Conservation (phyloP, 2,797 vertebrate genomes). For the Trachurus trachurus region DNA sequence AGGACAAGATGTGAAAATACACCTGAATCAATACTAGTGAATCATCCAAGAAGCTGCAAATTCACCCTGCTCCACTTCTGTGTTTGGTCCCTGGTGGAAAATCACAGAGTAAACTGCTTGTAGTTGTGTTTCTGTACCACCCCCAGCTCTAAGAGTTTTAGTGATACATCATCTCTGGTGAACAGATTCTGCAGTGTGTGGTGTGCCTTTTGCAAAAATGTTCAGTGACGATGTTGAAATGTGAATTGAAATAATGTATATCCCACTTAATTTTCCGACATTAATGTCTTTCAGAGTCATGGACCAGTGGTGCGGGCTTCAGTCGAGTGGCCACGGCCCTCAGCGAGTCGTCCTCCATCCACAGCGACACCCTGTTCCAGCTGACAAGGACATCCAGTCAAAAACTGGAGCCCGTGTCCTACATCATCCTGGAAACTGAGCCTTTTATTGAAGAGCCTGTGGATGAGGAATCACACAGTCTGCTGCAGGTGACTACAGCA, state of each 20-base stretch:
- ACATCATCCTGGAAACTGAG: conserved; percentile 45
- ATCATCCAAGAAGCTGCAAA: conserved; percentile 42
- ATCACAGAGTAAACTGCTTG: conserved; percentile 14
- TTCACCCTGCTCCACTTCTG: conserved; percentile 7
- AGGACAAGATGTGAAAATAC: conserved; percentile 50
- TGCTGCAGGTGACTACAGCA: conserved; percentile 57
- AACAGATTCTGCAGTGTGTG: background rate
- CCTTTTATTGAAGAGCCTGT: conserved; percentile 28
- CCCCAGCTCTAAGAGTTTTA: background rate
- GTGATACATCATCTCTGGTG: background rate
- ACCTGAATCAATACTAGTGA: conserved; percentile 56
- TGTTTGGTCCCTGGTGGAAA: conserved; percentile 26
- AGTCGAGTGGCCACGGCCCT: conserved; percentile 72
- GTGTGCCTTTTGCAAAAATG: background rate
- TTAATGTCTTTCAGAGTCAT: conserved; percentile 61
- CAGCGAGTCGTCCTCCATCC: conserved; percentile 81
- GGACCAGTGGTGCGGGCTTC: conserved; percentile 45
- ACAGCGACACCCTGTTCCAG: conserved; percentile 84
- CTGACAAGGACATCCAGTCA: conserved; percentile 70
- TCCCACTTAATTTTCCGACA: background rate
- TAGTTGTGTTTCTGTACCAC: background rate
- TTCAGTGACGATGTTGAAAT: background rate
- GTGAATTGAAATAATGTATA: background rate
- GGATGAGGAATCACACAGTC: conserved; percentile 50
- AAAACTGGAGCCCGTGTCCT: conserved; percentile 61